Percentiles rank a stretch among this genome's conserved stretches.
Evolutionary conservation across 2,113 vertebrate species (phyloP).

Genomic region (Cyanoramphus novaezelandiae): DNA sequence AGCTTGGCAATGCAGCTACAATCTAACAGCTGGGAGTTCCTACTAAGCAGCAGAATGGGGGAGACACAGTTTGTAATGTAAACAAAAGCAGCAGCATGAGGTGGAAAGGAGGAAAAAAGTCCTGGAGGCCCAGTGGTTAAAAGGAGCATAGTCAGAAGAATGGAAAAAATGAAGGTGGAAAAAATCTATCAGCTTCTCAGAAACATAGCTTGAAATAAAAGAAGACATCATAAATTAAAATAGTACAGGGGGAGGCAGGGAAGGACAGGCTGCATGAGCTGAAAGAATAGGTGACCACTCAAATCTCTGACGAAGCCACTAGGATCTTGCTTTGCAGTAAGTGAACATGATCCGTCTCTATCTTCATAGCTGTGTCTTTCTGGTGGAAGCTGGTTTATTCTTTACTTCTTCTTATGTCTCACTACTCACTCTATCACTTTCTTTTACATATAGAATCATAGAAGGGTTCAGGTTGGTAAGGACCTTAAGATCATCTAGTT

Average conservation of each 20-base stretch:
- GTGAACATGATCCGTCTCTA: background rate
- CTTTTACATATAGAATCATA: background rate
- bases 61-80: background rate
- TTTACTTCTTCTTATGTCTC: background rate
- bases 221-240: background rate
- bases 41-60: background rate
- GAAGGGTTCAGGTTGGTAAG: background rate
- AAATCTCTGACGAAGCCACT: background rate
- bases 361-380: background rate
- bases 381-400: background rate
- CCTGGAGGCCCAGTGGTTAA: background rate
- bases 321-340: background rate
- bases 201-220: background rate
- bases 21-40: background rate
- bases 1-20: background rate
- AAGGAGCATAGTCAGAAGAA: background rate
- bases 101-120: background rate
- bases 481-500: background rate
- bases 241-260: background rate
- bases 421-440: background rate
- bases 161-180: background rate
- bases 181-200: background rate
- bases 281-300: background rate
- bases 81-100: background rate
- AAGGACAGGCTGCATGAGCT: background rate